Base-by-base conservation (phyloP, 2,888 invertebrate genomes). In the Sesamia inferens region DNA sequence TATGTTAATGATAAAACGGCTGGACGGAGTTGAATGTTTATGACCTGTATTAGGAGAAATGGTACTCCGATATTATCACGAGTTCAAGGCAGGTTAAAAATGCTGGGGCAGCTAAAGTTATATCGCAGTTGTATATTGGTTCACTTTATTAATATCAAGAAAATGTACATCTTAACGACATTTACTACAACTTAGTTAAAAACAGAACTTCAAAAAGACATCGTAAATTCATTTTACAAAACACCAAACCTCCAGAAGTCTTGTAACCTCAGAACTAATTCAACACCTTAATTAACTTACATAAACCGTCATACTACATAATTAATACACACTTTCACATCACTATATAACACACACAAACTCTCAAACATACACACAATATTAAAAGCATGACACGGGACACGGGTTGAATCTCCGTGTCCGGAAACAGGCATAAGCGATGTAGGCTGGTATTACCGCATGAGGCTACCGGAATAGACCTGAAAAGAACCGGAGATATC, bases 401-500 rank as follows among this genome's bases (percentile, higher is more conserved):
- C 71, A 68, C 68, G 51, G 61, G 39, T 58, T 70, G 71, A 83
- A 79, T 85, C 71, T 69, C 67, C 14, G 51, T 74, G 67, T 65
- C 72, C 77, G 81, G 82, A 73, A 68, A 67, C 65, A 19, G 63
- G 58, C 47, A 73, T 79, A 81, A 85, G 84, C 76, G 74, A 81
- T 82, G 73, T 71, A 62, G 78, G 78, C 74, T 55, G 63, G 88
- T 86, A 84, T 88, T 87, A 86, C 63, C 54, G 82, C 71, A 62
- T 81, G 81, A 85, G 77, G 83, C 83, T 76, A 81, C 77, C 85
- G 88, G 87, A 90, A 83, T 76, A 67, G 39, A 63, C 71, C 73
- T 75, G 83, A 83, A 83, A 68, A 77, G 81, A 81, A 82, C 89
- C 88, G 86, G 83, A 80, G 64, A 81, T 71, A 76, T 76, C 66